Evolutionary conservation across 2,113 vertebrate genomes (phyloP), one percentile per base, ranked within the genome.

Genomic region (Zosterops japonicus): DNA sequence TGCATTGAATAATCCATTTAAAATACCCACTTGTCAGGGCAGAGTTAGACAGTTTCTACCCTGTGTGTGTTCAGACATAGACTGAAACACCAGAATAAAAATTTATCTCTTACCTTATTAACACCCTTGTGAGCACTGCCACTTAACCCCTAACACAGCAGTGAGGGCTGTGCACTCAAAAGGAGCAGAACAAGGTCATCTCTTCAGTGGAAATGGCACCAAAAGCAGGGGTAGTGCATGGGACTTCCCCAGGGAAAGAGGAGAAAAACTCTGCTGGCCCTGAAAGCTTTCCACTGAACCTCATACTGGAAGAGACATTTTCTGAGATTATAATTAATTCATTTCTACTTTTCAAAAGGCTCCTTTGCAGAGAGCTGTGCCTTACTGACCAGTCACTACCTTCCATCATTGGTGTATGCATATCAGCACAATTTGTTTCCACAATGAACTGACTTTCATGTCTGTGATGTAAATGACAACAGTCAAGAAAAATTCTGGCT

Each of bases 1-100:
- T 49, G 56, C 31, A 63, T 90, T 91, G 76, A 80, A 76, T 56
- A 76, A 83, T 72, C 23, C 14, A 55, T 74, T 94, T 75, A 57
- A 77, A 95, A 65, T 77, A 55, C 4, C 46, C 67, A 67, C 72
- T 29, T 83, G 14, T 31, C 59, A 44, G 16, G 24, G 28, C 13
- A 90, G 25, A 84, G 33, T 41, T 70, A 42, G 64, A 31, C 25
- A 39, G 11, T 52, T 84, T 19, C 63, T 63, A 70, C 49, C 20
- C 24, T 39, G 2, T 20, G 4, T 65, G 22, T 80, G 50, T 55
- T 93, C 36, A 29, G 74, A 49, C 18, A 31, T 12, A 27, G 1
- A 1, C 8, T 35, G 61, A 71, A 91, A 52, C 35, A 63, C 39
- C 0, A 0, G 24, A 35, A 24, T 60, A 35, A 83, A 52, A 63